Base-by-base conservation (phyloP, 1,140 invertebrate species). In the Drusus annulatus region DNA sequence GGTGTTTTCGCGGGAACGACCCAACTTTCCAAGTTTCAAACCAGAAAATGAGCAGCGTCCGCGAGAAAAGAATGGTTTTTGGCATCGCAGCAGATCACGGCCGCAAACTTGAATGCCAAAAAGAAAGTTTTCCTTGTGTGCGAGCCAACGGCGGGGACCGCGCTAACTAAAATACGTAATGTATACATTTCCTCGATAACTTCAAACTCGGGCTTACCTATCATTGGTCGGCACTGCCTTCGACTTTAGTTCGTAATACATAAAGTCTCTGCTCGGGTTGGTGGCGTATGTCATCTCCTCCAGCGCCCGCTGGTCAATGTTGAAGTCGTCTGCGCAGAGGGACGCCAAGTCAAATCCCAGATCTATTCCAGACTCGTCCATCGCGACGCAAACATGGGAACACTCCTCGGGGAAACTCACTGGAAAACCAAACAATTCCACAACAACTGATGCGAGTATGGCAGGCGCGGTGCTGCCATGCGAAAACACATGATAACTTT, bases 281-380 rank as follows among this genome's bases (percentile, higher is more conserved):
- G 86, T 3, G 86, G 84, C 13, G 62, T 76, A 76, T 79, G 87
- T 90, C 90, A 87, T 91, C 87, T 87, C 91, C 84, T 91, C 91
- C 88, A 87, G 88, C 84, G 86, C 88, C 86, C 86, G 90, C 86
- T 88, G 91, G 58, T 79, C 78, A 86, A 86, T 89, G 87, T 85
- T 91, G 87, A 87, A 88, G 85, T 92, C 90, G 82, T 91, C 91
- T 82, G 91, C 87, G 82, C 90, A 86, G 56, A 93, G 88, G 73
- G 93, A 91, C 71, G 92, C 92, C 83, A 94, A 89, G 89, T 94
- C 93, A 84, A 93, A 94, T 80, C 92, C 93, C 89, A 94, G 90
- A 87, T 94, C 93, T 85, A 94, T 93, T 60, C 93, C 93, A 80
- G 93, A 94, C 86, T 94, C 93, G 89, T 89, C 89, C 88, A 90